phyloP scores from a whole-genome alignment of 2,113 vertebrate genomes.

The Hippocampus barbouri region DNA sequence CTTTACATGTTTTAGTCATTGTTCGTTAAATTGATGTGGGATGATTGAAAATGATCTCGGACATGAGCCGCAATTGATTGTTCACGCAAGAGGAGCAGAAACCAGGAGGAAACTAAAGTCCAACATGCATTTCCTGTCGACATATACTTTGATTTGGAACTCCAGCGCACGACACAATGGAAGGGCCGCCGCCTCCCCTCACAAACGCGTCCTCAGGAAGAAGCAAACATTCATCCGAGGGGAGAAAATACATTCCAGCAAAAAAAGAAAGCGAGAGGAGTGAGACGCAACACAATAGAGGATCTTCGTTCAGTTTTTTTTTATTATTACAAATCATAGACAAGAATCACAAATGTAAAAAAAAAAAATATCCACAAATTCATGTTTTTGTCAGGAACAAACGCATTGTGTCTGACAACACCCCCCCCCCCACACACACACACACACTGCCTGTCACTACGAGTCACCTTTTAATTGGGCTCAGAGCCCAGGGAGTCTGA shows the following conservation, averaged over 20 bases:
- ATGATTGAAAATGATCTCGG: background rate
- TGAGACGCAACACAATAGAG: slow-evolving; percentile 5
- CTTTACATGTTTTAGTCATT: background rate
- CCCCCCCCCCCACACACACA: slow-evolving; percentile 11
- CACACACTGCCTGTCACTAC: slow-evolving; percentile 50
- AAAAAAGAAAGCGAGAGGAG: background rate
- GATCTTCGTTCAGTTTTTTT: slow-evolving; percentile 3
- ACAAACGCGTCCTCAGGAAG: slow-evolving; percentile 63
- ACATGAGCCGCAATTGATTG: background rate
- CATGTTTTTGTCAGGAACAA: slow-evolving; percentile 28
- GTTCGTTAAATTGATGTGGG: background rate
- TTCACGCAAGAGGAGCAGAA: slow-evolving; percentile 27
- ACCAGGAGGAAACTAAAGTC: slow-evolving; percentile 54
- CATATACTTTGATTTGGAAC: slow-evolving; percentile 63
- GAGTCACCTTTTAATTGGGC: slow-evolving; percentile 68
- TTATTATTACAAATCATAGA: slow-evolving; percentile 64
- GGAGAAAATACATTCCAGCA: slow-evolving; percentile 62
- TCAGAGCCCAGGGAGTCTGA: slow-evolving; percentile 40
- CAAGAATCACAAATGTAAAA: slow-evolving; percentile 43
- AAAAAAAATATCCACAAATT: slow-evolving; percentile 50
- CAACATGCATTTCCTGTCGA: slow-evolving; percentile 69
- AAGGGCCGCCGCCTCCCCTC: slow-evolving; percentile 41
- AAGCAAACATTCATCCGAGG: slow-evolving; percentile 47
- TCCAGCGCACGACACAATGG: slow-evolving; percentile 64
- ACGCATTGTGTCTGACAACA: slow-evolving; percentile 23